These are phyloP conservation scores for Nothocercus nigrocapillus DNA, from an alignment of 2,113 vertebrate species.

Conservation along the genomic window DNA sequence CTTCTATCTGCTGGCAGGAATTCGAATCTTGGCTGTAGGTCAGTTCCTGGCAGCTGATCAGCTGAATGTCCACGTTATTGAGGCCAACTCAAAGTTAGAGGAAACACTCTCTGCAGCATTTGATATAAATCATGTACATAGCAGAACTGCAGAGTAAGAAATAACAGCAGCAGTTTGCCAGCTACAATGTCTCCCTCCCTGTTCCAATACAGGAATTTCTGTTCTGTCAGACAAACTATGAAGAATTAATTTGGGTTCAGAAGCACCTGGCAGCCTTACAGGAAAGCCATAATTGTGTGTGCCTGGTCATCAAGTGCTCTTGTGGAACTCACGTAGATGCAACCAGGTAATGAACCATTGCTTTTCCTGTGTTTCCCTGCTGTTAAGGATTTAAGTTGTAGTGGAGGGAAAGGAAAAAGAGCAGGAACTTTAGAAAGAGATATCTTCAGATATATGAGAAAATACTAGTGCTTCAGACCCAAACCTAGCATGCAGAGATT, in stretches of 20 bases:
- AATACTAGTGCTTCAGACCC: neutral
- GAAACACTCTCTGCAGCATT: slow-evolving; percentile 38
- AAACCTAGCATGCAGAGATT: neutral
- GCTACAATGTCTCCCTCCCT: neutral
- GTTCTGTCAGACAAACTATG: neutral
- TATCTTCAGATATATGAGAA: neutral
- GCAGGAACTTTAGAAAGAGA: neutral
- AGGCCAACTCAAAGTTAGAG: slow-evolving; percentile 16
- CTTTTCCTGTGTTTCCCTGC: neutral
- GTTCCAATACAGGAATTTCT: neutral
- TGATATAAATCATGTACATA: slow-evolving; percentile 24
- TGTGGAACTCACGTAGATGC: neutral
- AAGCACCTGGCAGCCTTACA: neutral
- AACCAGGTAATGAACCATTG: neutral
- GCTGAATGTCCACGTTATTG: neutral
- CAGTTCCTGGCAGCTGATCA: neutral
- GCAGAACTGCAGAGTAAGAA: slow-evolving; percentile 45
- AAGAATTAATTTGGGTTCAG: neutral
- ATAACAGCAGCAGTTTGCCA: neutral
- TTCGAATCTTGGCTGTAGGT: slow-evolving; percentile 27
- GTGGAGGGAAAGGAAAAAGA: neutral
- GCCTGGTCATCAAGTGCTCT: neutral
- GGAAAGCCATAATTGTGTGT: neutral
- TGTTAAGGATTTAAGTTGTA: neutral
- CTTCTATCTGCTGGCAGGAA: slow-evolving; percentile 1